Evolutionary conservation across 2,113 vertebrate species (phyloP), one percentile per base, ranked within the genome.

Genomic region (Aegithalos caudatus): DNA sequence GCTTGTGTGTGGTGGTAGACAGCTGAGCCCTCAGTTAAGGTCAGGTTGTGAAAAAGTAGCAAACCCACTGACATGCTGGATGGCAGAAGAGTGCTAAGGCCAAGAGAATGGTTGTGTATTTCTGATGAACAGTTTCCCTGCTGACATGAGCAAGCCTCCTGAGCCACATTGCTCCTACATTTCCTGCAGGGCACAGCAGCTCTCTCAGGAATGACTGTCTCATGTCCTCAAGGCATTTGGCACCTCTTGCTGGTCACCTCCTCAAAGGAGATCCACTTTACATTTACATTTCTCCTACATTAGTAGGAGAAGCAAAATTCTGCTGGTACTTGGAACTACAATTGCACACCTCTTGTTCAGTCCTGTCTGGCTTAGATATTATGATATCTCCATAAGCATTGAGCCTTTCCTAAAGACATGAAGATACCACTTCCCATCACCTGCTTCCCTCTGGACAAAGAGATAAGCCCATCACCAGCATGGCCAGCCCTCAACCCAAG

Each of bases 211-310:
- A n/a, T 29, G 25, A 12, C 23, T 65, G 29, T 21, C 1, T 4
- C 42, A 18, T 11, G 11, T 51, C 4, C 33, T 44, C 0, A 1
- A 6, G 69, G 27, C 51, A 18, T 4, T 9, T 35, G 21, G 3
- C 2, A 1, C 28, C 54, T 85, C 37, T 65, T 77, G 44, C 53
- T 56, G 48, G 19, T 50, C 54, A 23, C 9, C 20, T 86, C 29
- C 44, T 83, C 45, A 31, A 74, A 61, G 56, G 25, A 58, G 38
- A 53, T 5, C 24, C 56, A 14, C 24, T 38, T 48, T n/a, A 16
- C 3, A 1, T 37, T 35, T 24, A 48, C 47, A 48, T 48, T 48
- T 48, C 47, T 48, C 47, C 47, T 48, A 48, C 47, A 24, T 48
- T 48, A 48, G 47, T 2, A 37, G 28, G 16, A 56, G 40, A 60